Percentiles rank a stretch among this genome's conserved stretches.
phyloP scores from a whole-genome alignment of 2,888 invertebrate genomes.

The Chydorus sphaericus region DNA sequence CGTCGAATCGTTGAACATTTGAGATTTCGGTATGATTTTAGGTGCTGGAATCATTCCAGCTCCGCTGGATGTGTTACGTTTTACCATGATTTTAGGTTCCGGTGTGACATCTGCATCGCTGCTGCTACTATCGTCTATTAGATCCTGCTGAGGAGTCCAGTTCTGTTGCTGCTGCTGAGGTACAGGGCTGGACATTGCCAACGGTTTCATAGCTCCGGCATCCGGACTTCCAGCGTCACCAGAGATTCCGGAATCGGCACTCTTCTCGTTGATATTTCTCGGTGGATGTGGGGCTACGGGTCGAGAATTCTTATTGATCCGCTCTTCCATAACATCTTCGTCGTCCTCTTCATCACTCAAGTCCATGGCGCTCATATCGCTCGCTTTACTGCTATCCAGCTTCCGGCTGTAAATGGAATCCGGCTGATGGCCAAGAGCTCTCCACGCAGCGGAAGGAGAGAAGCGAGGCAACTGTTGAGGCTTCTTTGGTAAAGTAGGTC shows the following conservation, averaged over 20 bases:
- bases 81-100: not conserved
- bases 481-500: slow-evolving; percentile 65
- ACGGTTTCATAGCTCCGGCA: slow-evolving; percentile 17
- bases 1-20: slow-evolving; percentile 20
- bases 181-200: slow-evolving; percentile 21
- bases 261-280: slow-evolving; percentile 42
- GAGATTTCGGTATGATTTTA: slow-evolving; percentile 21
- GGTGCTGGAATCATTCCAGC: slow-evolving; percentile 17
- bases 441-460: slow-evolving; percentile 71
- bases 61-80: not conserved
- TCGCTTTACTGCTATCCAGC: slow-evolving; percentile 12
- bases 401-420: not conserved
- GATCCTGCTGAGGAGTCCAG: slow-evolving; percentile 77
- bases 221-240: slow-evolving; percentile 50
- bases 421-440: slow-evolving; percentile 32
- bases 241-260: slow-evolving; percentile 70
- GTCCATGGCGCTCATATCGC: slow-evolving; percentile 14
- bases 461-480: slow-evolving; percentile 61
- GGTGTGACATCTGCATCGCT: slow-evolving; percentile 33
- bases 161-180: slow-evolving; percentile 8
- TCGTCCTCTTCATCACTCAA: slow-evolving; percentile 24
- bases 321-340: slow-evolving; percentile 21
- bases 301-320: slow-evolving; percentile 15
- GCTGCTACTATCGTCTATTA: slow-evolving; percentile 43
- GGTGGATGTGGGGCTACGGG: slow-evolving; percentile 24